These are phyloP conservation scores for Deilephila elpenor DNA, from an alignment of 2,888 invertebrate species.

Conservation along the genomic window DNA sequence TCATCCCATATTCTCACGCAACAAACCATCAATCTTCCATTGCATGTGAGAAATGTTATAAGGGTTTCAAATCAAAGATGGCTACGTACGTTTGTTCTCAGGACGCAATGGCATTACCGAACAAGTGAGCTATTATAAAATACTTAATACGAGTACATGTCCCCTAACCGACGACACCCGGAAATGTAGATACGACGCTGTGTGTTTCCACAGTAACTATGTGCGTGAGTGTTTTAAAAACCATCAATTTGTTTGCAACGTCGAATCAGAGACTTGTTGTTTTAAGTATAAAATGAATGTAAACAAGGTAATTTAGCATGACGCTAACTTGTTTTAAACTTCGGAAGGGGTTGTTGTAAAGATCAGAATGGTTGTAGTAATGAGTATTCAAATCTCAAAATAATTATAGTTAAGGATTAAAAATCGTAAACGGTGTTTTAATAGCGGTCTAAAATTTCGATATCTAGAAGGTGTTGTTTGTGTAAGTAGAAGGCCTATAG, in stretches of 20 bases:
- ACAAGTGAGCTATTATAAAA: conserved; percentile 21
- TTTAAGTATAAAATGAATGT: neutral
- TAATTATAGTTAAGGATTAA: neutral
- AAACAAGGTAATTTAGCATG: conserved; percentile 4
- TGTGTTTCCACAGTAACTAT: neutral
- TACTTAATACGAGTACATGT: conserved; percentile 30
- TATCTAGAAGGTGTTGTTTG: neutral
- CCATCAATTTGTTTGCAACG: conserved; percentile 3
- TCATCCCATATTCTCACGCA: conserved; percentile 74
- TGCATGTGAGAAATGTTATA: conserved; percentile 27
- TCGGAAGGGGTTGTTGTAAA: neutral
- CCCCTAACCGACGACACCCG: conserved; percentile 30
- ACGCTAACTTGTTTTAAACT: neutral
- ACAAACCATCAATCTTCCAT: conserved; percentile 61
- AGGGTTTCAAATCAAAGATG: conserved; percentile 14
- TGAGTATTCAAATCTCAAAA: neutral
- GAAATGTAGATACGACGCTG: conserved; percentile 29
- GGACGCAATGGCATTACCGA: conserved; percentile 20
- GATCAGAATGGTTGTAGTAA: neutral
- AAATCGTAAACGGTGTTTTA: neutral
- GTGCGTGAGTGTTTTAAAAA: neutral
- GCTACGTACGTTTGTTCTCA: conserved; percentile 12
- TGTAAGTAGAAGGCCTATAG: conserved; percentile 32
- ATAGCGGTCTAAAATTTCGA: neutral
- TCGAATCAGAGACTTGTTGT: neutral